phyloP scores from a whole-genome alignment of 2,113 vertebrate species.

The Rousettus leschenaultii region DNA sequence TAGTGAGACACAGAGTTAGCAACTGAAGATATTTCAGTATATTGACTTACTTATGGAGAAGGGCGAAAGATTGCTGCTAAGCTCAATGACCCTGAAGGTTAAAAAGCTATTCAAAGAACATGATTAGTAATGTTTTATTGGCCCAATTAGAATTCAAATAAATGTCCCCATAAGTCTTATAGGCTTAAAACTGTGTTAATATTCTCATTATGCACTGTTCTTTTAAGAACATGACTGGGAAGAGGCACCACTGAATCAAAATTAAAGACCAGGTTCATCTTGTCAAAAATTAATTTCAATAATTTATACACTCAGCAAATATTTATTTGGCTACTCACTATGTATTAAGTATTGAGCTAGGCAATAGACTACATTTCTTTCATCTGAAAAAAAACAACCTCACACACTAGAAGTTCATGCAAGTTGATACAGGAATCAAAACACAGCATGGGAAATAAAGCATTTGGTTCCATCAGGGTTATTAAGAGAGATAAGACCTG shows the following conservation, averaged over 20 bases:
- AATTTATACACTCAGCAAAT: conserved; percentile 6
- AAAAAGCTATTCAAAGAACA: conserved; percentile 25
- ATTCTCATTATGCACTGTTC: background rate
- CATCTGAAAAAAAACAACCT: background rate
- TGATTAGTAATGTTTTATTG: conserved; percentile 33
- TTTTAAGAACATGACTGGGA: conserved; percentile 25
- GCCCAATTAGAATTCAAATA: conserved; percentile 40
- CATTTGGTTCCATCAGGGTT: background rate
- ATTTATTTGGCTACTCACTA: conserved; percentile 2
- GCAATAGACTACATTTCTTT: background rate
- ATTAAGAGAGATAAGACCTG: background rate
- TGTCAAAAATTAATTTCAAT: conserved; percentile 38
- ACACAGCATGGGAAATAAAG: background rate
- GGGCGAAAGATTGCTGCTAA: background rate
- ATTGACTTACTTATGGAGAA: background rate
- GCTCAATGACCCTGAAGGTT: background rate
- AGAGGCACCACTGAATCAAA: conserved; percentile 9
- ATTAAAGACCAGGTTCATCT: conserved; percentile 10
- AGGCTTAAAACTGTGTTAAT: background rate
- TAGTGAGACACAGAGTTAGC: background rate
- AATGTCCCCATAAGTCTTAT: conserved; percentile 6
- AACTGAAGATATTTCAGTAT: conserved; percentile 16
- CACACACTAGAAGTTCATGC: background rate
- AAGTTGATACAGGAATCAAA: background rate
- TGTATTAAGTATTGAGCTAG: background rate